These are phyloP conservation scores for Patella vulgata DNA, from an alignment of 1,140 invertebrate species.

Conservation along the genomic window DNA sequence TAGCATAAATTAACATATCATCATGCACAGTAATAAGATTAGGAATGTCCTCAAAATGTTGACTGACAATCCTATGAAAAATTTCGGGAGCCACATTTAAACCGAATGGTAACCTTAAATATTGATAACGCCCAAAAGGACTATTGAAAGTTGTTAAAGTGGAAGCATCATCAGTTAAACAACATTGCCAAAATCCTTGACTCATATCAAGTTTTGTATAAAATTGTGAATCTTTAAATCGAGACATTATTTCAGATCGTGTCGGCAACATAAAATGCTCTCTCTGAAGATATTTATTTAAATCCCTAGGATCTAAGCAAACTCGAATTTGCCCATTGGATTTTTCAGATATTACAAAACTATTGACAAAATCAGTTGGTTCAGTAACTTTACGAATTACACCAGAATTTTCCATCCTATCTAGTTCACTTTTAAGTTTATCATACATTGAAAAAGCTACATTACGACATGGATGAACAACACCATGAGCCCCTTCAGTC, in stretches of 20 bases:
- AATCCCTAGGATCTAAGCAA: constrained; percentile 69
- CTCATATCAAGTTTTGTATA: constrained; percentile 24
- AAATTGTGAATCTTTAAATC: too few species aligned
- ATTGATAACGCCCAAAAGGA: constrained; percentile 60
- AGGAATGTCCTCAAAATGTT: constrained; percentile 54
- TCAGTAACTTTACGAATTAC: constrained; percentile 38
- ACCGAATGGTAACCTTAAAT: constrained; percentile 57
- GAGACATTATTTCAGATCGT: constrained; percentile 30
- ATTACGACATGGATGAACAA: constrained; percentile 18
- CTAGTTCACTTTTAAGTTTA: constrained; percentile 36
- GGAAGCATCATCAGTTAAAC: constrained; percentile 56
- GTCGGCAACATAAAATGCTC: constrained; percentile 30
- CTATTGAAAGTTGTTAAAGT: constrained; percentile 49
- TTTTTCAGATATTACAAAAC: constrained; percentile 34
- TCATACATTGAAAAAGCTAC: constrained; percentile 15
- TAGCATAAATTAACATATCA: constrained; percentile 53
- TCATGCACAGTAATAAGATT: constrained; percentile 58
- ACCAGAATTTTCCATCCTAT: constrained; percentile 18
- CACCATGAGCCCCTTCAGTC: too few species aligned
- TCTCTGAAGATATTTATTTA: constrained; percentile 67
- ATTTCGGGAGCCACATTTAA: too few species aligned
- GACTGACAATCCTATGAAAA: constrained; percentile 54
- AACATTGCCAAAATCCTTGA: constrained; percentile 58
- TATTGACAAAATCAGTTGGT: too few species aligned
- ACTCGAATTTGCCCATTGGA: constrained; percentile 60